Evolutionary conservation across 2,888 invertebrate species (phyloP), one percentile per base, ranked within the genome.

Genomic region (Belgica antarctica): DNA sequence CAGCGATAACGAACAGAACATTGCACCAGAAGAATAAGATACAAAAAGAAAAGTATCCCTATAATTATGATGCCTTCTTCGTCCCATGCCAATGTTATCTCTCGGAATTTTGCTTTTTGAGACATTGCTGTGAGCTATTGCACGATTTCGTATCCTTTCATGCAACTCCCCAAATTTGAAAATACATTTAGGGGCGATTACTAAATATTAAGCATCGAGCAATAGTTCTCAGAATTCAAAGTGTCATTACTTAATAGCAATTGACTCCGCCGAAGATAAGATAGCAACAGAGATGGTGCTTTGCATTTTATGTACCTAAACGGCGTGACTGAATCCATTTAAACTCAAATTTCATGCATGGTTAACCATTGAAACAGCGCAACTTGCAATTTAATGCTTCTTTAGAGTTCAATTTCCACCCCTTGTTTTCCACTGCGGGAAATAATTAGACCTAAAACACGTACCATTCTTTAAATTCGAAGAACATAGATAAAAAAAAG

Each of bases 381-480:
- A n/a, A n/a, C n/a, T n/a, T n/a, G n/a, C n/a, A n/a, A n/a, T n/a
- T n/a, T n/a, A n/a, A n/a, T n/a, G n/a, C n/a, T n/a, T n/a, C n/a
- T n/a, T n/a, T n/a, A n/a, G n/a, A n/a, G n/a, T n/a, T n/a, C n/a
- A n/a, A n/a, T n/a, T n/a, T n/a, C n/a, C 12, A 31, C 34, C 12
- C 52, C 8, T 22, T 52, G 52, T 52, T 52, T n/a, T n/a, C 62
- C 62, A 62, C 62, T 62, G 62, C 62, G 62, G 62, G 62, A 62
- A 62, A 31, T 62, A 62, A 62, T 62, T 62, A 62, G 62, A 36
- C 17, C 31, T 19, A 36, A 62, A 31, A 31, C 62, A 62, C 62
- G 62, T 62, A 36, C 62, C n/a, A 22, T 15, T 62, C 19, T 4
- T 59, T 25, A n/a, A n/a, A n/a, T n/a, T n/a, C n/a, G n/a, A n/a